phyloP scores from a whole-genome alignment of 2,888 invertebrate genomes.

The Leptopilina drosophilae region DNA sequence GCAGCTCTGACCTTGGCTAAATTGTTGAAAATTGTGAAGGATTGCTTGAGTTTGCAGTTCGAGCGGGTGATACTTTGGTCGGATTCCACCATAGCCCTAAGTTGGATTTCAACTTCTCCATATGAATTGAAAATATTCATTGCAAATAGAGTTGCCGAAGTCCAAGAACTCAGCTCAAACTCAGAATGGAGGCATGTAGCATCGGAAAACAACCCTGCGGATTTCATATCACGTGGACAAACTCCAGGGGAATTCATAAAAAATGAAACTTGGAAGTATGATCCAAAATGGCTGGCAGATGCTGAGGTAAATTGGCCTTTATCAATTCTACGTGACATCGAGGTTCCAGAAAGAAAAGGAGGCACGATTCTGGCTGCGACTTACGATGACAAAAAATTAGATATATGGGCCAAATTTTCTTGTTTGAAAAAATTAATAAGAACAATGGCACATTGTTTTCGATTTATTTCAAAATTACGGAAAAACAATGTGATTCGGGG shows the following conservation, averaged over 20 bases:
- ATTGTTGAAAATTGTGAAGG: slow-evolving; percentile 14
- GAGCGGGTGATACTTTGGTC: slow-evolving; percentile 48
- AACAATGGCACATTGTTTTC: neutral
- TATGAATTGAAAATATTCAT: slow-evolving; percentile 50
- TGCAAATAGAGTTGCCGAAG: slow-evolving; percentile 2
- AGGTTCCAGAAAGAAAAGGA: neutral
- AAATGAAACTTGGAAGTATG: neutral
- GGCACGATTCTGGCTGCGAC: neutral
- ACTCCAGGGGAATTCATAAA: neutral
- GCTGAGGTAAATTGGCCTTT: neutral
- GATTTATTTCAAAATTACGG: neutral
- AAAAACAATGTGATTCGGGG: neutral
- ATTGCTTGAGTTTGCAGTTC: neutral
- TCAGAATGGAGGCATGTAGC: slow-evolving; percentile 23
- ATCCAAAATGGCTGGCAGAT: neutral
- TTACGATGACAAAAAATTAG: neutral
- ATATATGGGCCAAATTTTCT: neutral
- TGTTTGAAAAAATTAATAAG: neutral
- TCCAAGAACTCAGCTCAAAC: neutral
- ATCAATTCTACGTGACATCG: too few species aligned
- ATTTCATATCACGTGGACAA: neutral
- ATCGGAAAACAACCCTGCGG: neutral
- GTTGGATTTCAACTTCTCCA: slow-evolving; percentile 50
- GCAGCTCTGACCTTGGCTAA: slow-evolving; percentile 12
- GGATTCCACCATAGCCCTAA: slow-evolving; percentile 57